A percentile compares a stretch with the other conserved stretches of the same genome.
These are phyloP conservation scores for Andrena hattorfiana DNA, from an alignment of 2,888 invertebrate genomes.

Conservation along the genomic window DNA sequence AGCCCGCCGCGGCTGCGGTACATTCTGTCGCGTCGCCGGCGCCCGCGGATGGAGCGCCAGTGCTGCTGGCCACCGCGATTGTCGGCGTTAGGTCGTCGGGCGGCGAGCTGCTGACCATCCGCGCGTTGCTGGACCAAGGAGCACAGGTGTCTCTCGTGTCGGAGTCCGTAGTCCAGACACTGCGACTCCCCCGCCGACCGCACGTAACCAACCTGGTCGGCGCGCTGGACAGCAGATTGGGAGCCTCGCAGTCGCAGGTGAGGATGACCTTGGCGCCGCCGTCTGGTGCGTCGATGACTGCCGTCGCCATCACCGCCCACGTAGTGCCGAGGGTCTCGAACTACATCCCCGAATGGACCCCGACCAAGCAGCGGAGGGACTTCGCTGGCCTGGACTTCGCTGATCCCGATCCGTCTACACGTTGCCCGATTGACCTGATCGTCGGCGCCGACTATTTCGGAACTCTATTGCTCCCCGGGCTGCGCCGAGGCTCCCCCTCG, in stretches of 20 bases:
- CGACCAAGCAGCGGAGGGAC: neutral
- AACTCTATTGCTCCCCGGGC: neutral
- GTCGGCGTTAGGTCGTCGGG: neutral
- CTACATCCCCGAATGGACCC: neutral
- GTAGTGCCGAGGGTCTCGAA: no score
- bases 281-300: rapidly evolving
- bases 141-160: neutral
- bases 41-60: neutral
- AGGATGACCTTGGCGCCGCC: no score
- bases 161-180: neutral
- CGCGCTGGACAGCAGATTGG: no score
- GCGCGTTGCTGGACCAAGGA: neutral
- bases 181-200: neutral
- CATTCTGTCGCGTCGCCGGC: neutral
- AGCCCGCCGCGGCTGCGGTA: neutral
- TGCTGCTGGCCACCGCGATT: neutral
- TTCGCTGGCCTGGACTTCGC: neutral
- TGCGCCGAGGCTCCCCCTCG: neutral
- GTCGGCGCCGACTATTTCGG: neutral
- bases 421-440: neutral
- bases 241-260: no score
- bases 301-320: no score
- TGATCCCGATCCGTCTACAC: neutral
- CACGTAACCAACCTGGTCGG: neutral
- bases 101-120: neutral